Conservation (phyloP, 2,888 invertebrate genomes). For the Drosophila aldrichi region DNA sequence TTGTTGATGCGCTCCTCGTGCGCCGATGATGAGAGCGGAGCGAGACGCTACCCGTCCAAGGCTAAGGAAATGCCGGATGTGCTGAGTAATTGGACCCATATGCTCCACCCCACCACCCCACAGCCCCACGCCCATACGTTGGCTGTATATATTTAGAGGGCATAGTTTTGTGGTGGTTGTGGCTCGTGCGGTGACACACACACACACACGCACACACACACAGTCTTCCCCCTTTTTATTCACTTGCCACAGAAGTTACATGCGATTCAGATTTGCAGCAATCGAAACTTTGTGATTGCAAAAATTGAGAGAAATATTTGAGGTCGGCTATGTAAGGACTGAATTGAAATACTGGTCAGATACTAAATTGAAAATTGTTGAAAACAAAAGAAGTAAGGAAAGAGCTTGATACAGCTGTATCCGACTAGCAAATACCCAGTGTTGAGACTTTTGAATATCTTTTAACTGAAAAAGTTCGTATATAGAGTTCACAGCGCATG, state of each 20-base stretch:
- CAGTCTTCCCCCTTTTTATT: neutral
- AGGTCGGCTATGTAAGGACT: neutral
- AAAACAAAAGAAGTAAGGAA: too few species aligned
- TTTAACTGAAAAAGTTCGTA: too few species aligned
- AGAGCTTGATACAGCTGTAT: neutral
- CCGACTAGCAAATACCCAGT: neutral
- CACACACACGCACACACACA: conserved; percentile 7
- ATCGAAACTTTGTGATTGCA: conserved; percentile 8
- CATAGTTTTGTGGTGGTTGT: conserved; percentile 27
- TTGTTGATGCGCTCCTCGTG: conserved; percentile 70
- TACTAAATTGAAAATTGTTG: neutral
- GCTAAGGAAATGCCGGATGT: conserved; percentile 63
- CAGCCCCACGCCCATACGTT: neutral
- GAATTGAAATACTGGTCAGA: neutral
- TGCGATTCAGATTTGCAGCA: conserved; percentile 8
- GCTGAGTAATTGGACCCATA: conserved; percentile 79
- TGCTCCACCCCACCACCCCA: conserved; percentile 40
- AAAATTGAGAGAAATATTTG: conserved; percentile 1
- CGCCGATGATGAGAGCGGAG: conserved; percentile 22
- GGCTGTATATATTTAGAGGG: neutral
- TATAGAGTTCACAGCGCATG: neutral
- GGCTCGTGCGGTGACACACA: conserved; percentile 27
- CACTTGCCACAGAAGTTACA: neutral
- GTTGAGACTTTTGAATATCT: neutral
- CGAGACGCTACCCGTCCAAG: conserved; percentile 4